Percentiles rank a stretch among this genome's conserved stretches.
These are phyloP conservation scores for Microcebus lehilahytsara DNA, from an alignment of 2,113 vertebrate genomes.

Conservation along the genomic window DNA sequence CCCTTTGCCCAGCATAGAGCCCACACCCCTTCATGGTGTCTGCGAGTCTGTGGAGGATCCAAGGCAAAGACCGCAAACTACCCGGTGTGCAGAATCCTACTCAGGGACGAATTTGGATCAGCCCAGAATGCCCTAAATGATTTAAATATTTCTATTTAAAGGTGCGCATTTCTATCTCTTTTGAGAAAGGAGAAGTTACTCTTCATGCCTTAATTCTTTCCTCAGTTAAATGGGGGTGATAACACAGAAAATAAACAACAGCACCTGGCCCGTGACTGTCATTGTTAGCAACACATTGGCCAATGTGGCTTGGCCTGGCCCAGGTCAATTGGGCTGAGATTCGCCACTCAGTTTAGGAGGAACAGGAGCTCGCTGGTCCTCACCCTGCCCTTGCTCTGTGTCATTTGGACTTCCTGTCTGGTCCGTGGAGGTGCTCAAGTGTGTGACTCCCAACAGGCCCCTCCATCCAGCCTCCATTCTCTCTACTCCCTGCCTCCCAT, in stretches of 20 bases:
- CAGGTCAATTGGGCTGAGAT: not conserved
- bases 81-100: not conserved
- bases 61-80: not conserved
- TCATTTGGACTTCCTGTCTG: not conserved
- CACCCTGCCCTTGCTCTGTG: not conserved
- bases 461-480: not conserved
- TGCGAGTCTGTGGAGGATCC: not conserved
- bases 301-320: accelerated
- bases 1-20: not conserved
- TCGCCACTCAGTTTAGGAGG: accelerated
- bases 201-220: not conserved
- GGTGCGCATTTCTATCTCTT: not conserved
- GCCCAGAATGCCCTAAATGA: not conserved
- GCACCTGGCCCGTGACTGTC: no score
- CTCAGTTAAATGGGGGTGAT: not conserved
- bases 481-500: not conserved
- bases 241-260: not conserved
- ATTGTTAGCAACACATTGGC: accelerated
- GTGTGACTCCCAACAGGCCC: not conserved
- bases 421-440: accelerated
- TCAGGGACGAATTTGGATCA: not conserved
- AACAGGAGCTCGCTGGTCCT: no score
- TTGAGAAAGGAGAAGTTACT: not conserved
- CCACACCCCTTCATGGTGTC: no score
- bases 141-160: not conserved